Conservation (phyloP, 2,797 vertebrate genomes). For the Oreortyx pictus region DNA sequence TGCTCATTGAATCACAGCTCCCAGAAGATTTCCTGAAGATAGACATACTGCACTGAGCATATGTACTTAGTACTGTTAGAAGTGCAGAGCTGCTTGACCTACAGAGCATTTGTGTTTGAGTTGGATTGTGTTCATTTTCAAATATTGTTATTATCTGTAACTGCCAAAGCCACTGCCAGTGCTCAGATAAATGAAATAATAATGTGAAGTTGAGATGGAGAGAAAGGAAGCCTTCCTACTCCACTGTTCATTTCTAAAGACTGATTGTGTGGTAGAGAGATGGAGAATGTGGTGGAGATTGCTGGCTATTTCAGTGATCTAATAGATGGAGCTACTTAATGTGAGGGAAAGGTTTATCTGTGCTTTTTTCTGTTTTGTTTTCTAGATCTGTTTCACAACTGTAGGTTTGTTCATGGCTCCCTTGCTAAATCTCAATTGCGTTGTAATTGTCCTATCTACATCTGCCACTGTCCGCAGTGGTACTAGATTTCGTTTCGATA, state of each 20-base stretch:
- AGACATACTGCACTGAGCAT: rapidly evolving
- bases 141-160: not conserved
- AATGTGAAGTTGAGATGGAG: not conserved
- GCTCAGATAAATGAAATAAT: not conserved
- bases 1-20: not conserved
- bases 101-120: not conserved
- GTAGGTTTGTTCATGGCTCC: not conserved
- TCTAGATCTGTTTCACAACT: not conserved
- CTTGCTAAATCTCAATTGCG: not conserved
- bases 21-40: not conserved
- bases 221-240: not conserved
- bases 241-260: not conserved
- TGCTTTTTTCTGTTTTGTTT: not conserved
- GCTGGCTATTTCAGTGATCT: not conserved
- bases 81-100: rapidly evolving
- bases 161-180: not conserved
- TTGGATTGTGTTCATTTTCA: not conserved
- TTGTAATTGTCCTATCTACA: not conserved
- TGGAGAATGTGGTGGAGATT: not conserved
- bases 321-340: not conserved
- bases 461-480: not conserved
- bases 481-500: not conserved
- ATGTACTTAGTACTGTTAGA: rapidly evolving
- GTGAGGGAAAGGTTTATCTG: not conserved
- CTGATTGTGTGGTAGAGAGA: rapidly evolving